Evolutionary conservation across 1,140 invertebrate species (phyloP), one percentile per base, ranked within the genome.

Genomic region (Drosophila virilis): DNA sequence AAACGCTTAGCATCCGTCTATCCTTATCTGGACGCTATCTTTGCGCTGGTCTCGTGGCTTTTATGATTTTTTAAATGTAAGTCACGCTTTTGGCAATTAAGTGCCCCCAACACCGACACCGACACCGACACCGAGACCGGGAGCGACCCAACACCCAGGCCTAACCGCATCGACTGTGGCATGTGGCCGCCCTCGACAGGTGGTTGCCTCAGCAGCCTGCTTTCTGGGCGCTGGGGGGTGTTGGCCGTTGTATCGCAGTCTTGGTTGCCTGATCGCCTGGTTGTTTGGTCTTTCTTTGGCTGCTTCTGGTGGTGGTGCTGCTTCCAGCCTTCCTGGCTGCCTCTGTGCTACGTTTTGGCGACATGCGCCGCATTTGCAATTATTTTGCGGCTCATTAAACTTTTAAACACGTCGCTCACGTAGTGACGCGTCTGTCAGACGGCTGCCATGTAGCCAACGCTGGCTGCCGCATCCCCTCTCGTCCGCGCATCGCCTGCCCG

Each of bases 351-450:
- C 77, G 80, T 80, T 88, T 81, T 77, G 80, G 75, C 75, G 81
- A 90, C 86, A 90, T 90, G 86, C 80, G 86, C 69, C 76, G 77
- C 82, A 91, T 91, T 91, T 91, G 82, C 88, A 91, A 91, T 91
- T 91, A 91, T 91, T 91, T 91, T 88, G 88, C 75, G 88, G 88
- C 88, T 91, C 90, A 91, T 91, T 91, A 91, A 91, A 91, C 80
- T 91, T 91, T 91, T 91, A 91, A 91, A 91, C 90, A 91, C 89
- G 90, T 91, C 83, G 79, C 80, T 80, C 90, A 91, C 90, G 90
- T 91, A 91, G 79, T 86, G 83, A 86, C 84, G 83, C 83, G 84
- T 89, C 82, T 86, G 82, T 89, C 83, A 86, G 84, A 74, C 68
- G 82, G 79, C 82, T 86, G 82, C 79, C 82, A 86, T 88, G 82